Conservation (phyloP, 2,797 vertebrate species). For the Oceanodroma leucorhoa region DNA sequence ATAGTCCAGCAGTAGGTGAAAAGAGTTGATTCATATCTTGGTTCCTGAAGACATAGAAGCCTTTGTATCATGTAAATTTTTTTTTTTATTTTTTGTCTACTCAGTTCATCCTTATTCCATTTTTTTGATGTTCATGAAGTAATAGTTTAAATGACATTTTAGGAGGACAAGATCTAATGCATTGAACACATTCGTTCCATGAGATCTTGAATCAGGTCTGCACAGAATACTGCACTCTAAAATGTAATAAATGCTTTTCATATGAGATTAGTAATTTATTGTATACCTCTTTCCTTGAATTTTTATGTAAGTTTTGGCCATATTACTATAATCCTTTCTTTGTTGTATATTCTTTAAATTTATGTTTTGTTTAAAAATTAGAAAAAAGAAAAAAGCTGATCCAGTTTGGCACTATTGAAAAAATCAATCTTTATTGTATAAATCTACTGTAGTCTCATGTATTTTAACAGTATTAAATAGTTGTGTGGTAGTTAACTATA, state of each 20-base stretch:
- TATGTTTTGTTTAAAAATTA: neutral
- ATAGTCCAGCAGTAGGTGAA: slow-evolving; percentile 1
- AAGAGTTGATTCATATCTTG: slow-evolving; percentile 4
- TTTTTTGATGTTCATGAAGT: neutral
- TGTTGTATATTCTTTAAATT: neutral
- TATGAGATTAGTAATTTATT: neutral
- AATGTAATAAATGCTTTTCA: neutral
- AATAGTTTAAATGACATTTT: neutral
- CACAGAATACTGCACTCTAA: neutral
- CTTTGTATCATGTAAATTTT: neutral
- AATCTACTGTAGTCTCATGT: neutral
- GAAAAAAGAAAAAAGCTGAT: neutral
- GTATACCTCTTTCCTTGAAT: neutral
- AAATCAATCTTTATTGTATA: neutral
- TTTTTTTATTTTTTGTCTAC: neutral
- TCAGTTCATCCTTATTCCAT: neutral
- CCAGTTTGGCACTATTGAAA: neutral
- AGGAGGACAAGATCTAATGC: neutral
- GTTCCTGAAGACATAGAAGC: neutral
- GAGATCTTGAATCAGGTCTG: neutral
- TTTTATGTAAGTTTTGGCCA: neutral
- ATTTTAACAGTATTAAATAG: neutral
- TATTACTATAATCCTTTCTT: neutral
- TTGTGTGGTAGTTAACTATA: neutral
- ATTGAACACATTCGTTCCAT: neutral